A percentile compares a stretch with the other conserved stretches of the same genome.
These are phyloP conservation scores for Zootermopsis nevadensis DNA, from an alignment of 2,888 invertebrate species.

Conservation along the genomic window DNA sequence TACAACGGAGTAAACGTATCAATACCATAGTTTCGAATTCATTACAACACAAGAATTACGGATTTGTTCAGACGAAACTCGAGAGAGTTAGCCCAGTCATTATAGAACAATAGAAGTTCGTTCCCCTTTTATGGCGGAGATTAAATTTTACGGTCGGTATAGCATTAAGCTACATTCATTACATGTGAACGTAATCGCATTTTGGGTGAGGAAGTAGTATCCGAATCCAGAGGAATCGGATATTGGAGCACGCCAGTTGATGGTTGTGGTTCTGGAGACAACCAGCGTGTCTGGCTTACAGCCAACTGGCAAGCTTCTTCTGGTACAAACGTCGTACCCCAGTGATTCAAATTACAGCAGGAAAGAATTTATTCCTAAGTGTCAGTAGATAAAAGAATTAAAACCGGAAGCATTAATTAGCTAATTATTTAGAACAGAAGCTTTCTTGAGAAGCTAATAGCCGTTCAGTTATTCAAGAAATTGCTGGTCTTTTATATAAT, in stretches of 20 bases:
- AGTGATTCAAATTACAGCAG: too few relatives aligned
- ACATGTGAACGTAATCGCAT: constrained; percentile 40
- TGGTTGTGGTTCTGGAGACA: neutral
- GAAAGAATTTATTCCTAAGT: too few relatives aligned
- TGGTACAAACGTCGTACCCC: too few relatives aligned
- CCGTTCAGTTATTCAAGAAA: too few relatives aligned
- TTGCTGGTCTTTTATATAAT: too few relatives aligned
- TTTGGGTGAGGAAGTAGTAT: constrained; percentile 24
- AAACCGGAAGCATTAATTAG: too few relatives aligned
- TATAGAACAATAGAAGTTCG: neutral
- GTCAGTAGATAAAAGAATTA: too few relatives aligned
- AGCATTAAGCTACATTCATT: constrained; percentile 31
- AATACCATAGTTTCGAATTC: neutral
- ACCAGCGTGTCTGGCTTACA: constrained; percentile 20
- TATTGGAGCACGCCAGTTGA: constrained; percentile 36
- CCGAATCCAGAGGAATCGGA: constrained; percentile 44
- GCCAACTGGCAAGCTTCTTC: constrained; percentile 34
- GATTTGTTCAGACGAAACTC: neutral
- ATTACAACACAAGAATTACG: neutral
- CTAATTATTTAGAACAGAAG: too few relatives aligned
- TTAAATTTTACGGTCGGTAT: constrained; percentile 34
- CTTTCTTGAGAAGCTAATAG: too few relatives aligned
- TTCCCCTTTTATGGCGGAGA: constrained; percentile 5
- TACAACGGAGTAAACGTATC: neutral
- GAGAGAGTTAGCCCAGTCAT: neutral